Percentiles rank a stretch among this genome's conserved stretches.
Conservation (phyloP, 2,888 invertebrate genomes). For the Hydroisotoma schaefferi region DNA sequence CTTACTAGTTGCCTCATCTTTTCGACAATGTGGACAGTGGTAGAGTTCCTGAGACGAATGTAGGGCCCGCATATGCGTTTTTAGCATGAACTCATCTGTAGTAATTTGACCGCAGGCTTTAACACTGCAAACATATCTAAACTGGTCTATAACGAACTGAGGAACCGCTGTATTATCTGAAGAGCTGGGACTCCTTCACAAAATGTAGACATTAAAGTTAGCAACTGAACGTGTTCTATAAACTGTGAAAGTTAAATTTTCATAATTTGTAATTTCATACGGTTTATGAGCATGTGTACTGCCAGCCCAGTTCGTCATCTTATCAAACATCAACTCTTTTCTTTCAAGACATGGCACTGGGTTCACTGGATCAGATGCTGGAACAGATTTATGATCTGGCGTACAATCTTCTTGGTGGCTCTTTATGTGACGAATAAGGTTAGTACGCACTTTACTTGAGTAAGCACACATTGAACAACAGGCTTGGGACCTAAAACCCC, state of each 20-base stretch:
- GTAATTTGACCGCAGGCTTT: slow-evolving; percentile 67
- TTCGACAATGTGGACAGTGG: slow-evolving; percentile 70
- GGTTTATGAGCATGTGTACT: slow-evolving; percentile 56
- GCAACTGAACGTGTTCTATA: not conserved
- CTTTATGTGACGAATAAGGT: slow-evolving; percentile 68
- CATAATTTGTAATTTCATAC: slow-evolving; percentile 17
- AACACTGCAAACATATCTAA: slow-evolving; percentile 69
- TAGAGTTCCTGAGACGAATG: slow-evolving; percentile 62
- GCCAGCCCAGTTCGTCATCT: slow-evolving; percentile 78
- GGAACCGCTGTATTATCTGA: slow-evolving; percentile 51
- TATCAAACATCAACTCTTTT: slow-evolving; percentile 76
- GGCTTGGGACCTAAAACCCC: slow-evolving; percentile 40
- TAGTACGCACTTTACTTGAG: slow-evolving; percentile 53
- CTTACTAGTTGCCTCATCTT: slow-evolving; percentile 46
- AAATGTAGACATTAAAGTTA: not conserved
- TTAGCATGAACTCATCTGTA: slow-evolving; percentile 67
- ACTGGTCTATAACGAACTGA: slow-evolving; percentile 57
- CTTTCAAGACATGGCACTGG: slow-evolving; percentile 75
- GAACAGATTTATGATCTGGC: slow-evolving; percentile 51
- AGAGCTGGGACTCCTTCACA: slow-evolving; percentile 35
- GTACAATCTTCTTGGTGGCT: slow-evolving; percentile 58
- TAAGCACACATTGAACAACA: slow-evolving; percentile 50
- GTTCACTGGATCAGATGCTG: slow-evolving; percentile 70
- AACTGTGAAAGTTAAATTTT: too few species aligned
- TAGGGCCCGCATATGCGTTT: slow-evolving; percentile 68